These are phyloP conservation scores for Psix sp. DNA, from an alignment of 1,140 invertebrate species.

Conservation along the genomic window DNA sequence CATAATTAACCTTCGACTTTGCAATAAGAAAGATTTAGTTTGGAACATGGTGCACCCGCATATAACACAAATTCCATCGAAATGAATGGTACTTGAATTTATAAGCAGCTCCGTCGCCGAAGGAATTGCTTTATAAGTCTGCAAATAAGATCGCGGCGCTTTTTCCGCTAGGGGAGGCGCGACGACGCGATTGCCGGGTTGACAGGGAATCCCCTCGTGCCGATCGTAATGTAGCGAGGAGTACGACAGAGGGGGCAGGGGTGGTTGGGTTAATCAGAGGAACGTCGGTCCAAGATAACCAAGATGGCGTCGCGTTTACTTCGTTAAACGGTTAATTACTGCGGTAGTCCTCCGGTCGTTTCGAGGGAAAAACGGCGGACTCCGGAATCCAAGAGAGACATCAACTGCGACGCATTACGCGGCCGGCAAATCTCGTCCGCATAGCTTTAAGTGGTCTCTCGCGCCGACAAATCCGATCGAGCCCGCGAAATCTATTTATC, in stretches of 20 bases:
- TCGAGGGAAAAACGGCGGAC: conserved; percentile 65
- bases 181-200: conserved; percentile 21
- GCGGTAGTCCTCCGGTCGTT: conserved; percentile 67
- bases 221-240: conserved; percentile 31
- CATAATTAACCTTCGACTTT: too few relatives aligned
- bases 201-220: conserved; percentile 57
- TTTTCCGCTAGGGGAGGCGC: conserved; percentile 31
- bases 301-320: conserved; percentile 77
- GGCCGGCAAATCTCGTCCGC: conserved; percentile 60
- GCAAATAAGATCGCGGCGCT: conserved; percentile 67
- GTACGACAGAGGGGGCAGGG: conserved; percentile 13
- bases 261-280: conserved; percentile 32
- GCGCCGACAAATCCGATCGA: conserved; percentile 72
- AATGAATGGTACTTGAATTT: conserved; percentile 40
- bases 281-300: conserved; percentile 60
- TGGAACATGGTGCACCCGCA: conserved; percentile 13
- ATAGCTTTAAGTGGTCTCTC: conserved; percentile 64
- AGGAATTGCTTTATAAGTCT: conserved; percentile 64
- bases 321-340: conserved; percentile 78
- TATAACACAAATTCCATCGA: conserved; percentile 29
- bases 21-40: conserved; percentile 7
- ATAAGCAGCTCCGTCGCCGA: conserved; percentile 33
- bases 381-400: conserved; percentile 65
- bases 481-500: conserved; percentile 73
- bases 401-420: conserved; percentile 56